Evolutionary conservation across 2,888 invertebrate genomes (phyloP).

Genomic region (Tetragnatha montana): DNA sequence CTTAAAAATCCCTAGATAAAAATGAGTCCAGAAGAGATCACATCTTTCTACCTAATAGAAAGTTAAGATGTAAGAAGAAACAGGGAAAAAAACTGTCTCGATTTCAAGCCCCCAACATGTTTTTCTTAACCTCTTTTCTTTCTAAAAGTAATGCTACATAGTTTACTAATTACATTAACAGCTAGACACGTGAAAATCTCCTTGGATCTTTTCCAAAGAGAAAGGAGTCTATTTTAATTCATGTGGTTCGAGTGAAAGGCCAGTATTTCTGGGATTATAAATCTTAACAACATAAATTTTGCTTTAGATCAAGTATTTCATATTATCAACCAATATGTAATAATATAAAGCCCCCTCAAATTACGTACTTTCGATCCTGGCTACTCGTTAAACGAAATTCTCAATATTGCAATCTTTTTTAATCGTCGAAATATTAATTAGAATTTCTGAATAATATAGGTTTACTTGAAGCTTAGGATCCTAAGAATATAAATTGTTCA

Average conservation of each 20-base stretch:
- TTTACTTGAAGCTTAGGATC: slow-evolving; percentile 21
- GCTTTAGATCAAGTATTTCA: no score
- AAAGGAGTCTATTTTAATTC: slow-evolving; percentile 27
- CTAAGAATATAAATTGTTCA: slow-evolving; percentile 12
- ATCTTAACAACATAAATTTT: no score
- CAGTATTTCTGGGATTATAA: slow-evolving; percentile 37
- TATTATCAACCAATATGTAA: no score
- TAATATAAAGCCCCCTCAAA: no score
- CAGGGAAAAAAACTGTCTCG: no score
- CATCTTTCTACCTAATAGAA: not conserved
- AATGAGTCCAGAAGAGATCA: not conserved
- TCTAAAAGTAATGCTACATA: not conserved
- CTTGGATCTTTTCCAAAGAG: slow-evolving; percentile 34
- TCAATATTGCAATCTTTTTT: no score
- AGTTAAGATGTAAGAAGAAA: not conserved
- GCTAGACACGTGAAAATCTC: not conserved
- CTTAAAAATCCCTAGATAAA: no score
- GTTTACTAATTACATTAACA: not conserved
- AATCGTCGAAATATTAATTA: no score
- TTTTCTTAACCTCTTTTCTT: not conserved
- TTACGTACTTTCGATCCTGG: no score
- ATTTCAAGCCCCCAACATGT: not conserved
- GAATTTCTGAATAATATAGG: slow-evolving; percentile 20
- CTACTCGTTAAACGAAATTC: no score
- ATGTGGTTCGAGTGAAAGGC: slow-evolving; percentile 14